Evolutionary conservation across 2,888 invertebrate species (phyloP), one percentile per base, ranked within the genome.

Genomic region (Pediacus dermestoides): DNA sequence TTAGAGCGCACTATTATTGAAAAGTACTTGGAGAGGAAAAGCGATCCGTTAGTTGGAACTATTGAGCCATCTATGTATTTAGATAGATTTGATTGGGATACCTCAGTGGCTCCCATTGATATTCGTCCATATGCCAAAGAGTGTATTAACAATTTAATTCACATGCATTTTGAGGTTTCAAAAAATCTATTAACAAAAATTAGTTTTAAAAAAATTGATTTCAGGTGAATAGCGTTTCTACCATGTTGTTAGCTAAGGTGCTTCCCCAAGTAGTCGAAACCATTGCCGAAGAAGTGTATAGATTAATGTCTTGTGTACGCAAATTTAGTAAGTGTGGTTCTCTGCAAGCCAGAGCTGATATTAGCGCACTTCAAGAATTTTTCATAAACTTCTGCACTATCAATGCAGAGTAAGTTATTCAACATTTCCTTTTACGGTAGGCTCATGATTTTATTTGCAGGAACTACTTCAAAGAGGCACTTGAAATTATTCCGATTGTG

Each of bases 61-160:
- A 92, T 96, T 47, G 95, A 96, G 68, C 91, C 90, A 3, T 91
- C 90, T 45, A 94, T 96, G 93, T 94, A 94, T 68, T 76, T 89
- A 61, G 93, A 92, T 0, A 76, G 84, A 39, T 88, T 92, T 62
- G 87, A 87, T 61, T 89, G 92, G 82, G 84, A 86, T 56, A 80
- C 81, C 1, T 84, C 86, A 53, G 76, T 81, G 32, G 75, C 81
- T 31, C 84, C 88, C 0, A 80, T 78, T 3, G 88, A 89, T 63
- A 78, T 92, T 7, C 73, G 88, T 33, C 89, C 89, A 0, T 96
- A 95, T 60, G 85, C 91, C 13, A 93, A 89, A 65, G 88, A 89
- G 68, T 87, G 88, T 50, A 80, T 88, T 33, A 86, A 85, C 50
- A 89, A 89, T 67, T 73, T 89, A 16, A 82, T 85, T 13, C 80